Conservation (phyloP, 1,140 invertebrate genomes). For the Sitobion miscanthi region DNA sequence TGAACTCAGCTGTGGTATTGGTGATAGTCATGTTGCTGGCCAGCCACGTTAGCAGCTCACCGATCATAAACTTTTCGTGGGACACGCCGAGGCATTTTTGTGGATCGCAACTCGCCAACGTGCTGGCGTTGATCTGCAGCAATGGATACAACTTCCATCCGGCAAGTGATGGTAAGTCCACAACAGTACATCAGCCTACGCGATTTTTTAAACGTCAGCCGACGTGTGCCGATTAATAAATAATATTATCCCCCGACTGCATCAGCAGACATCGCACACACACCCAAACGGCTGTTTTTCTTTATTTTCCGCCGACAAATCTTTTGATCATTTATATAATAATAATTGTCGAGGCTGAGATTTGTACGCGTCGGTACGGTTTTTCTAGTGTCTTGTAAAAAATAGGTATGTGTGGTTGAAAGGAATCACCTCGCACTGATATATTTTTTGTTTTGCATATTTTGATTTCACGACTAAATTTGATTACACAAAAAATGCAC, state of each 20-base stretch:
- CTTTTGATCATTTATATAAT: too few species aligned
- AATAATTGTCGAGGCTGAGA: too few species aligned
- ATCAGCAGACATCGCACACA: too few species aligned
- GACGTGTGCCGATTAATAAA: too few species aligned
- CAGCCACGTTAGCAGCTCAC: slow-evolving; percentile 50
- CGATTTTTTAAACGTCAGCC: too few species aligned
- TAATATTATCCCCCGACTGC: too few species aligned
- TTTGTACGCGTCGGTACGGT: too few species aligned
- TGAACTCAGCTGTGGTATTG: slow-evolving; percentile 28
- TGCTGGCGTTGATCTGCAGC: slow-evolving; percentile 45
- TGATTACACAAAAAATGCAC: too few species aligned
- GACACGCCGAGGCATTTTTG: slow-evolving; percentile 55
- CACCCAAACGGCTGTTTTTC: too few species aligned
- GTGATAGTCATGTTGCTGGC: slow-evolving; percentile 46
- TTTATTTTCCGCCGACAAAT: too few species aligned
- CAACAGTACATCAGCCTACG: too few species aligned
- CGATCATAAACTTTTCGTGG: slow-evolving; percentile 43
- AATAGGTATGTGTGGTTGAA: not conserved
- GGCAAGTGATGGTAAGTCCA: slow-evolving; percentile 35
- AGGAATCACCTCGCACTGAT: not conserved
- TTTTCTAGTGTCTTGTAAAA: not conserved
- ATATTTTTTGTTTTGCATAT: not conserved
- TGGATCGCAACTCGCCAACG: slow-evolving; percentile 48
- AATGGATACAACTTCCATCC: slow-evolving; percentile 50
- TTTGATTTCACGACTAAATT: too few species aligned